Base-by-base conservation (phyloP, 2,888 invertebrate species). In the Tenthredo distinguenda region DNA sequence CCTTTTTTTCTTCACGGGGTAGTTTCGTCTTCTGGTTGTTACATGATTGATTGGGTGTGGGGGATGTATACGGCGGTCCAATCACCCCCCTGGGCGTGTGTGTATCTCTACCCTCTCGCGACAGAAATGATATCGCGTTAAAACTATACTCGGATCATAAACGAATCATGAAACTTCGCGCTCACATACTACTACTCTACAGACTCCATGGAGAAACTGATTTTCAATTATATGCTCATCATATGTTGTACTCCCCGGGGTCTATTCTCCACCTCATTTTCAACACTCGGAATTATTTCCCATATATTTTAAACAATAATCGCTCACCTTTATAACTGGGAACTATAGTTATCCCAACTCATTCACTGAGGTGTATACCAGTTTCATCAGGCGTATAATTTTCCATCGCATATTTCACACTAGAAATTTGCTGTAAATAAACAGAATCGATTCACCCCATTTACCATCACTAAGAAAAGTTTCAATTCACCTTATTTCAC, bases 191-290 rank as follows among this genome's bases (percentile, higher is more conserved):
- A 26, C 62, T 12, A 26, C 62, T 74, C 21, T 1, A 50, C 84
- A 86, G 87, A 86, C 85, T 85, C 85, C 86, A 87, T 87, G 86
- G 87, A 87, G 87, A 76, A 87, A 90, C 88, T 90, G 89, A 87
- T 89, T 89, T 89, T 89, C 88, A 89, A 90, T 88, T 88, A 90
- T 88, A 90, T 89, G 88, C 90, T 89, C 89, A 91, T 91, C 91
- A 91, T 91, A 90, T 91, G 91, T 89, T 77, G 1, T 55, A 26
- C n/a, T 77, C 18, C 77, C n/a, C 47, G n/a, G n/a, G 34, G 31
- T 68, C 26, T 34, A 77, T 77, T 47, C 12, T 34, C 34, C n/a
- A 47, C 34, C 18, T 43, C 18, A 26, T 47, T 77, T 77, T 31
- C 34, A 31, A 47, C 31, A 9, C 68, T 26, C 1, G 34, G 31